phyloP scores from a whole-genome alignment of 2,797 vertebrate species.

The Paguma larvata region DNA sequence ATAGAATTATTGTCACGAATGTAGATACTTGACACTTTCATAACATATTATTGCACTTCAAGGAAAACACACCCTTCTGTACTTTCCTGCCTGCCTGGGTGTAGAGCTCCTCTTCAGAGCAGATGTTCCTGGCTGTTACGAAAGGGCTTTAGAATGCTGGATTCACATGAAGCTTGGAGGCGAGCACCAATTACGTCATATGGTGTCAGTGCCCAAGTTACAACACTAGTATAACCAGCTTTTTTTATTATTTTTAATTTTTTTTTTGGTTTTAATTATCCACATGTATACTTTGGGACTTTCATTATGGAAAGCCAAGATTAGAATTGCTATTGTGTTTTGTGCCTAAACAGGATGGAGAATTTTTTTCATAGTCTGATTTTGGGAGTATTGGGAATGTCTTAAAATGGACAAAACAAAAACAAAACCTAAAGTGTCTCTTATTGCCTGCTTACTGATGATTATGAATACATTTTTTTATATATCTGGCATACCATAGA shows the following conservation, averaged over 20 bases:
- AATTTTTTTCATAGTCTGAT: conserved; percentile 53
- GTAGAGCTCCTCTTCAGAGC: conserved; percentile 45
- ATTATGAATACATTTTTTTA: neutral
- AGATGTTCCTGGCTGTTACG: conserved; percentile 65
- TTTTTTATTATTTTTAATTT: conserved; percentile 78
- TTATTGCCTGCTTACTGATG: neutral
- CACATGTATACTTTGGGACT: conserved; percentile 51
- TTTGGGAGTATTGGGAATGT: neutral
- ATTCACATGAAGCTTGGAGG: conserved; percentile 53
- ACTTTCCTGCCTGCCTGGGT: conserved; percentile 46
- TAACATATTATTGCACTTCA: conserved; percentile 74
- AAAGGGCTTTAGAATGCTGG: conserved; percentile 75
- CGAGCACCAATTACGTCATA: conserved; percentile 66
- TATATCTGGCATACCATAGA: neutral
- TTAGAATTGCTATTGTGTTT: neutral
- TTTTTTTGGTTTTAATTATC: conserved; percentile 58
- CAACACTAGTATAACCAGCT: conserved; percentile 48
- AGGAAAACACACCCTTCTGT: conserved; percentile 70
- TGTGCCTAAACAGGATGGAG: neutral
- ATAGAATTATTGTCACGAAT: conserved; percentile 64
- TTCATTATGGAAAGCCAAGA: conserved; percentile 45
- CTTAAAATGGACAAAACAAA: conserved; percentile 20
- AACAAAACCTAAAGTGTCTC: conserved; percentile 23
- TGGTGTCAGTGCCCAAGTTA: conserved; percentile 64
- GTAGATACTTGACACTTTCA: conserved; percentile 65